These are phyloP conservation scores for Polyergus mexicanus DNA, from an alignment of 1,140 invertebrate species.

Conservation along the genomic window DNA sequence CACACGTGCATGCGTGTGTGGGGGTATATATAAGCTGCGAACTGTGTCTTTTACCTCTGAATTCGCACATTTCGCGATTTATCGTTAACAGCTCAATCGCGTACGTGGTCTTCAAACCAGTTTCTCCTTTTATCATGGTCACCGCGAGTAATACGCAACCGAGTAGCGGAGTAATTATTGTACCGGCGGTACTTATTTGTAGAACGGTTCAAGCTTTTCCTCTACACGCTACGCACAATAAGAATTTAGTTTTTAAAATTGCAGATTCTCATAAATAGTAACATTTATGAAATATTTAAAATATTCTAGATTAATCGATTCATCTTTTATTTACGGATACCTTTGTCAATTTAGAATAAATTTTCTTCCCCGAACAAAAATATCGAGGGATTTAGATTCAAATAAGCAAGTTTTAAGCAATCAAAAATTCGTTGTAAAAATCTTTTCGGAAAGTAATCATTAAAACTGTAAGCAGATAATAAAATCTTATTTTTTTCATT, in stretches of 20 bases:
- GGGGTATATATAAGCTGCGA: conserved; percentile 32
- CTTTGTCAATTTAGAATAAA: background rate
- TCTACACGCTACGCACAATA: background rate
- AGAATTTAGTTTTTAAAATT: background rate
- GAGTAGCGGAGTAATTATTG: conserved; percentile 83
- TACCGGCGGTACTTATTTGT: conserved; percentile 46
- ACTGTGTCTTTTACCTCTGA: conserved; percentile 57
- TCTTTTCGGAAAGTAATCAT: background rate
- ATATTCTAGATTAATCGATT: background rate
- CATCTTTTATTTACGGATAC: background rate
- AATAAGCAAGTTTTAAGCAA: background rate
- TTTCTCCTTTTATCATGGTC: conserved; percentile 76
- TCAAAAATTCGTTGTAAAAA: background rate
- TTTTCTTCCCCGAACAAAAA: background rate
- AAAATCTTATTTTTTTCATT: background rate
- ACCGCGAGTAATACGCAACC: conserved; percentile 74
- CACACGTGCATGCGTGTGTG: background rate
- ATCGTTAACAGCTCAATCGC: conserved; percentile 83
- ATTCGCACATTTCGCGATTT: conserved; percentile 80
- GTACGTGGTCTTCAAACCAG: conserved; percentile 71
- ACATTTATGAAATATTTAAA: background rate
- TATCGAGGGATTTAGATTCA: background rate
- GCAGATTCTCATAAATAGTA: background rate
- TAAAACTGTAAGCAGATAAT: background rate
- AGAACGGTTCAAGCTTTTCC: conserved; percentile 27